phyloP scores from a whole-genome alignment of 2,888 invertebrate species.

The Sturmia bella region DNA sequence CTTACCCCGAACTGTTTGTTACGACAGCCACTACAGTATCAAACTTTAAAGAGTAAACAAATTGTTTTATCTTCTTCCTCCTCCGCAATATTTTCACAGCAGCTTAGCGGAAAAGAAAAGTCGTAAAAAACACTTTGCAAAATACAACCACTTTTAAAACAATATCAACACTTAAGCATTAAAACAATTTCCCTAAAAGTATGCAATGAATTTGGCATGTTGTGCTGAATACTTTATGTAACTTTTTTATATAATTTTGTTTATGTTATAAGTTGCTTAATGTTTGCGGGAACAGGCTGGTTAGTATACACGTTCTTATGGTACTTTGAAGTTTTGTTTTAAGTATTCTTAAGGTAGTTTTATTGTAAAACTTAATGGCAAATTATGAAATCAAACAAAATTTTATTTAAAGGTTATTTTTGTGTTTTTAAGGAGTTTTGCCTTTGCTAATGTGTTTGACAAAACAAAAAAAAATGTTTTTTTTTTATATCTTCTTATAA shows the following conservation, averaged over 20 bases:
- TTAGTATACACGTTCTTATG: not conserved
- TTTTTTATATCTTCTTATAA: constrained; percentile 30
- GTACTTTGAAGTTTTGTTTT: constrained; percentile 33
- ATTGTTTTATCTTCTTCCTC: constrained; percentile 52
- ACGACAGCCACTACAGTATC: too few species aligned
- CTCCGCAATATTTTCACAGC: constrained; percentile 33
- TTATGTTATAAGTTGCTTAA: not conserved
- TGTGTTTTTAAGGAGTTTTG: too few species aligned
- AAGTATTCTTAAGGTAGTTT: not conserved
- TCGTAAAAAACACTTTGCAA: not conserved
- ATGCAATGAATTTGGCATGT: constrained; percentile 28
- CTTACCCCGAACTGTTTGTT: too few species aligned
- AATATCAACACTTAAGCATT: not conserved
- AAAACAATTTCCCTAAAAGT: constrained; percentile 34
- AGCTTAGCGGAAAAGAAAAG: not conserved
- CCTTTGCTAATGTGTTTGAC: not conserved
- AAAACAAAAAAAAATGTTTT: not conserved
- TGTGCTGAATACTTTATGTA: not conserved
- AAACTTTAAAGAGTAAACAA: constrained; percentile 15
- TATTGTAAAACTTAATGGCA: too few species aligned
- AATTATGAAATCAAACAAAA: too few species aligned
- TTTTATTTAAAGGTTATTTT: too few species aligned
- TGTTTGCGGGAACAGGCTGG: constrained; percentile 19
- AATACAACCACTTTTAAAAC: not conserved
- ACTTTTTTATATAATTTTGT: not conserved